Evolutionary conservation across 1,140 invertebrate species (phyloP), one percentile per base, ranked within the genome.

Genomic region (Sitodiplosis mosellana): DNA sequence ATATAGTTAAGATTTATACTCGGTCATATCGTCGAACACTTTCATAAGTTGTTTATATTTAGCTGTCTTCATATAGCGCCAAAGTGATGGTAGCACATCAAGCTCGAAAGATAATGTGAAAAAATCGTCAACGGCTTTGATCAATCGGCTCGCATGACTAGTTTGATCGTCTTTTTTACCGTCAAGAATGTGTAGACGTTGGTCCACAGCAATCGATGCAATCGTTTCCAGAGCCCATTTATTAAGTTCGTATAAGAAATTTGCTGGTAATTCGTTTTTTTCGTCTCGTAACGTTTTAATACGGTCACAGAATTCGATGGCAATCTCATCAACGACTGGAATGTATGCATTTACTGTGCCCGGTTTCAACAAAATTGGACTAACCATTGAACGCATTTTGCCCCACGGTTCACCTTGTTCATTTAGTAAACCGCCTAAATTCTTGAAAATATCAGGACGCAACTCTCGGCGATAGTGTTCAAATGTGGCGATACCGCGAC

Each of bases 161-260:
- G 12, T 43, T 18, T 20, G 10, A 18, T 43, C 41, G 18, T 3
- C 5, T 5, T 20, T 19, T 18, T 18, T 3, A 12, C 10, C 19
- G 14, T 40, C 37, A 18, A 40, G 37, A n/a, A 40, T 18, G 17
- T 40, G 37, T 12, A 86, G 59, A 14, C 78, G 66, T 12, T 68
- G 69, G 33, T 84, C 78, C 33, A 85, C 61, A 2, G 79, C 79
- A 1, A 87, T 71, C 7, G 74, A 59, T 0, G 69, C 74, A 5
- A 83, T 76, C 0, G 77, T 78, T 57, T 85, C 81, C 18, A 84
- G 55, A 2, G 77, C 66, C 74, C 79, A 78, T 55, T 77, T 72
- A 54, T 75, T 76, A 47, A 82, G 64, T 54, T 80, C 75, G 45
- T 72, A 69, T 33, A 72, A 65, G 54, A 80, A 78, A 49, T 72